Base-by-base conservation (phyloP, 1,140 invertebrate species). In the Caenorhabditis briggsae region DNA sequence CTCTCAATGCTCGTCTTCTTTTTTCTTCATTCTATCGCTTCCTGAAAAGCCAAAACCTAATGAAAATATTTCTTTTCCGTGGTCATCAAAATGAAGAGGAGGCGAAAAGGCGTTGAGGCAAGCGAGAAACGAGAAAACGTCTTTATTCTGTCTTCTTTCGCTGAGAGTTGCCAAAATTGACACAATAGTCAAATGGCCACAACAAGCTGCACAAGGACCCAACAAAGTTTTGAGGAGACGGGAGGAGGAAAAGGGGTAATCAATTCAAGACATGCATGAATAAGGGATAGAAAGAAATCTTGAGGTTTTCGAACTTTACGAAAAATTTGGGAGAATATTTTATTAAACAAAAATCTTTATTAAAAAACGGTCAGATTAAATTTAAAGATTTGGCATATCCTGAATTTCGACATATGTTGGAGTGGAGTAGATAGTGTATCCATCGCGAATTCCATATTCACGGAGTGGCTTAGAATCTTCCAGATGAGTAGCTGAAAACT, bases 321-420 rank as follows among this genome's bases (percentile, higher is more conserved):
- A n/a, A n/a, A n/a, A n/a, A n/a, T n/a, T n/a, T n/a, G n/a, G n/a
- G n/a, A n/a, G n/a, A n/a, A n/a, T n/a, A 58, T 1, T 58, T 16
- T 33, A 33, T 14, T 14, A 9, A 14, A 53, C 2, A 11, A 53
- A 53, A 11, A 6, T 53, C 11, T 53, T 65, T 14, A 41, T 59
- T 59, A 59, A 16, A 59, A 11, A 65, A 65, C 3, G 3, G 33
- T 33, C 1, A 3, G 56, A n/a, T 18, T 41, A 0, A 41, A 46
- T 2, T 78, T 74, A 88, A 33, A 88, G 84, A 59, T 88, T 88
- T 58, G 87, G 87, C 87, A 88, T 87, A 41, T 85, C 59, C 9
- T 87, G 87, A 25, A 88, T 83, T 48, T 88, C 87, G 23, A 88
- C 84, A 48, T 87, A 87, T 2, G 87, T 88, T 55, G 87, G 87